phyloP scores from a whole-genome alignment of 1,140 invertebrate genomes.

The Conus ventricosus region DNA sequence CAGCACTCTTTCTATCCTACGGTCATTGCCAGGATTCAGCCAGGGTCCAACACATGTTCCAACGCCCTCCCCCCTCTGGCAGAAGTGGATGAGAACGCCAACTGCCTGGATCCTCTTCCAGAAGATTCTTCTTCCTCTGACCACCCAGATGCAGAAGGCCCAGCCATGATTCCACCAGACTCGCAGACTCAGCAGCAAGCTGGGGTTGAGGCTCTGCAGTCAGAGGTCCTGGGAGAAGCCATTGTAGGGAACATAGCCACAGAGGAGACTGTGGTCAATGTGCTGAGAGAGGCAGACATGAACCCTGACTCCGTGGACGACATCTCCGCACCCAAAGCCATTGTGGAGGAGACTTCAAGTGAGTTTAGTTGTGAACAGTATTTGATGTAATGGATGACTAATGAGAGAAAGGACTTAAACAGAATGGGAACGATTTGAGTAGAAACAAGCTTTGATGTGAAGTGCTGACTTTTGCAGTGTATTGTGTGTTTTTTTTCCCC shows the following conservation, averaged over 20 bases:
- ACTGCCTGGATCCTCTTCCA: neutral
- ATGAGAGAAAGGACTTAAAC: no score
- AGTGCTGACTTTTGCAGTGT: no score
- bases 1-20: no score
- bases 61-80: slow-evolving; percentile 22
- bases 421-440: no score
- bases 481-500: no score
- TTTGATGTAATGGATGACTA: no score
- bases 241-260: neutral
- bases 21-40: slow-evolving; percentile 17
- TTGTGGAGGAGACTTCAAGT: slow-evolving; percentile 2
- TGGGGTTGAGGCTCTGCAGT: neutral
- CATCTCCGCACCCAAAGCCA: neutral
- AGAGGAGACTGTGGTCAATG: neutral
- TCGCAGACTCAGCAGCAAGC: neutral
- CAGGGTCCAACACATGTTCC: neutral
- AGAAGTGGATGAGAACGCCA: slow-evolving; percentile 18
- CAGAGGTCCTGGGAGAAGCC: neutral
- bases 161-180: neutral
- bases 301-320: slow-evolving; percentile 23
- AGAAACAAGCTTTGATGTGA: no score
- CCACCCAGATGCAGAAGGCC: neutral
- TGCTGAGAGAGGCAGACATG: neutral
- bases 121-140: neutral
- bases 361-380: neutral